Base-by-base conservation (phyloP, 2,888 invertebrate species). In the Pachycephus smyrnensis region DNA sequence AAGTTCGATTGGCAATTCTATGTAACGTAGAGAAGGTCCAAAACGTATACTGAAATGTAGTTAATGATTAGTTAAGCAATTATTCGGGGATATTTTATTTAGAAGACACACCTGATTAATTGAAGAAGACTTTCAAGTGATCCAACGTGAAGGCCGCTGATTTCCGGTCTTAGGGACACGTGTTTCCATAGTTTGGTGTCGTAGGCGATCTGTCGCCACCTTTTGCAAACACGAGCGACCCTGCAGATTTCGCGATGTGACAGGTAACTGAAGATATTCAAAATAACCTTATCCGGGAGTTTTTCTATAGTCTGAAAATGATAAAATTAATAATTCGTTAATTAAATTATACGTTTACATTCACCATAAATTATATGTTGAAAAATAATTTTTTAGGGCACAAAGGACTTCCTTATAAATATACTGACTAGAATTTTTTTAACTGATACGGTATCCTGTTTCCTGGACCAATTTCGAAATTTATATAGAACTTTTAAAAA, bases 171-270 rank as follows among this genome's bases (percentile, higher is more conserved):
- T 73, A 99, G 93, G 3, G 99, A 99, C 55, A 99, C 99, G 89
- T 97, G 96, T 85, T 96, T 96, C 99, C 99, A 99, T 1, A 99
- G 93, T 35, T 95, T 94, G 12, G 98, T 98, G 92, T 99, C 98
- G 93, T 99, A 98, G 0, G 99, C 98, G 30, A 99, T 95, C 91
- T 96, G 94, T 15, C 99, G 95, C 99, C 99, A 99, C 92, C 98
- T 96, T 90, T 97, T 97, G 93, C 99, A 99, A 3, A 99, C 97
- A 82, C 96, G 94, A 0, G 99, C 98, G 93, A 99, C 95, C 40
- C 96, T 96, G 92, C 98, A 97, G 91, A 99, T 97, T 93, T 99
- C 98, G 80, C 96, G 95, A 90, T 99, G 99, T 37, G 96, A 94
- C 83, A 99, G 93, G 92, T 98, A 99, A 73, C 97, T 96, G 93